A percentile compares a stretch with the other conserved stretches of the same genome.
These are phyloP conservation scores for Hemichromis elongatus DNA, from an alignment of 2,113 vertebrate species.

Conservation along the genomic window DNA sequence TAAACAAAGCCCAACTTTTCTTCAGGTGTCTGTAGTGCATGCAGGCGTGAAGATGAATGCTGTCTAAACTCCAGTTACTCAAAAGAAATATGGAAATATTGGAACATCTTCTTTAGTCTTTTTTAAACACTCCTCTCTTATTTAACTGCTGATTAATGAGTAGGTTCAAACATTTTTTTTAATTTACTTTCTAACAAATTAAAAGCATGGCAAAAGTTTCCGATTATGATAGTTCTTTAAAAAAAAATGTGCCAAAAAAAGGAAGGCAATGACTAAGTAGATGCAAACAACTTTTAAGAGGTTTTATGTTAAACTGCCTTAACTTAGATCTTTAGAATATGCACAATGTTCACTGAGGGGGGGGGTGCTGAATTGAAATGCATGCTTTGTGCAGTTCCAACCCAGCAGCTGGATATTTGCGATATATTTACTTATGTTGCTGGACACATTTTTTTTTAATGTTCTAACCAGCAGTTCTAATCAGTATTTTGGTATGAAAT, in stretches of 20 bases:
- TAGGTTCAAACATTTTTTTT: not conserved
- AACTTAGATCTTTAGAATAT: not conserved
- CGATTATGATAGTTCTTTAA: not conserved
- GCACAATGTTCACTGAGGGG: not conserved
- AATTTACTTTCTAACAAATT: not conserved
- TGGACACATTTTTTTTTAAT: not conserved
- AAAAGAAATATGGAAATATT: not conserved
- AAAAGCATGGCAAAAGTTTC: not conserved
- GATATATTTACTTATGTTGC: not conserved
- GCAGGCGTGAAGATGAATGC: slow-evolving; percentile 12
- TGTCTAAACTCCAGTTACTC: not conserved
- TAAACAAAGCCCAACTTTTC: not conserved
- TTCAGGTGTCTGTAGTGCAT: slow-evolving; percentile 31
- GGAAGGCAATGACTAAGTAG: not conserved
- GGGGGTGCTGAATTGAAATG: not conserved
- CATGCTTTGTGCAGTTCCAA: not conserved
- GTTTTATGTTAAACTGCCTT: not conserved
- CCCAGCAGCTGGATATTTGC: too few species aligned
- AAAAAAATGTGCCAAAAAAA: not conserved
- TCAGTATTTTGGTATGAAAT: not conserved
- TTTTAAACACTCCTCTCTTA: not conserved
- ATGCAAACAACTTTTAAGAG: not conserved
- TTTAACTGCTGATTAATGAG: not conserved
- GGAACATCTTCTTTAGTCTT: not conserved
- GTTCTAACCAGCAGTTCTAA: not conserved